These are phyloP conservation scores for Coturnix japonica DNA, from an alignment of 2,113 vertebrate species.

Conservation along the genomic window DNA sequence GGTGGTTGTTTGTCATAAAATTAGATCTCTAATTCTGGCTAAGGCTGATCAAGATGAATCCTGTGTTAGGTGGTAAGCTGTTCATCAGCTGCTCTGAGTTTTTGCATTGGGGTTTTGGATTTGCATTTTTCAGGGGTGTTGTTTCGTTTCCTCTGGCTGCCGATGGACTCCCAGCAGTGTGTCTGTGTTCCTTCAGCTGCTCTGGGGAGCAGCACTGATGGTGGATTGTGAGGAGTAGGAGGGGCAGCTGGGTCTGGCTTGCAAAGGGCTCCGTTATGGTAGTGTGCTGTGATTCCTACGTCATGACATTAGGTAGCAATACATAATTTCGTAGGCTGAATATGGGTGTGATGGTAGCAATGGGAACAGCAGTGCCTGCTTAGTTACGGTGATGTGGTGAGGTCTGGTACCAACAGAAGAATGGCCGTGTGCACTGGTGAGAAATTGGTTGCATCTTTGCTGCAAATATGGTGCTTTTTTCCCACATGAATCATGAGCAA, in stretches of 20 bases:
- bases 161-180: neutral
- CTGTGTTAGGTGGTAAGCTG: neutral
- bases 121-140: neutral
- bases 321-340: rapidly evolving
- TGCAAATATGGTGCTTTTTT: neutral
- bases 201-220: neutral
- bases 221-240: neutral
- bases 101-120: neutral
- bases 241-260: neutral
- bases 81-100: neutral
- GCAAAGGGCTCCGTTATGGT: neutral
- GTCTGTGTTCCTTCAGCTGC: neutral
- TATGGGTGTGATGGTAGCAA: neutral
- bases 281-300: neutral
- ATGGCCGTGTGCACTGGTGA: neutral
- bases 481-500: neutral
- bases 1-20: neutral
- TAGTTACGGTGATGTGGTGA: neutral
- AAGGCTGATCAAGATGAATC: neutral
- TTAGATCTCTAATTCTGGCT: constrained; percentile 3
- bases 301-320: neutral
- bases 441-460: constrained; percentile 16
- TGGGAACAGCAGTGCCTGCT: neutral
- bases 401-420: neutral
- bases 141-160: neutral